Evolutionary conservation across 2,113 vertebrate genomes (phyloP), one percentile per base, ranked within the genome.

Genomic region (Glaucomys volans): DNA sequence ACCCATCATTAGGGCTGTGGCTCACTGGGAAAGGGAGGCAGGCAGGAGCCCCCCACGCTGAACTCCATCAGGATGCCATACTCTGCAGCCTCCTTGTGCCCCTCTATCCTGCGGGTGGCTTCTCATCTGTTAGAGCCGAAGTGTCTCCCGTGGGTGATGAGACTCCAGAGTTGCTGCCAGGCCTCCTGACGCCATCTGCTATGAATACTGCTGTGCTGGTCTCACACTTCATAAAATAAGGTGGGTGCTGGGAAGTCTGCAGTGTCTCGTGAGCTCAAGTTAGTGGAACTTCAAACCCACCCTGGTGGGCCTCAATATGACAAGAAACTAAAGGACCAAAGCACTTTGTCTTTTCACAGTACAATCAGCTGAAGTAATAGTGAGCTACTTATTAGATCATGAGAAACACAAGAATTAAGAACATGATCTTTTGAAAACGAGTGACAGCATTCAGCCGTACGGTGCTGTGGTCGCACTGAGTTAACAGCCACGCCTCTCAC

Each of bases 171-270:
- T 66, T 16, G 40, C 26, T 0, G 1, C 2, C 26, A 13, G 37
- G 5, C 64, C 42, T n/a, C 85, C 32, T 6, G 4, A 59, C 2
- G 14, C n/a, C 2, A 4, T 12, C 5, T 8, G 20, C 75, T 0
- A 0, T 9, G 16, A 35, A 8, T 0, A 16, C 11, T 0, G 22
- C 66, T 9, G 12, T 2, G 26, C 8, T 0, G 1, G 1, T 18
- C 50, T 44, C 24, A 4, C 14, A 20, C n/a, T 77, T 42, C 16
- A 26, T 22, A 37, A 59, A 5, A 24, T 1, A 35, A 40, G 4
- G 52, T 0, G 4, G 16, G 52, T 8, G 8, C 64, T 6, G 2
- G 20, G 28, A 1, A 4, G 13, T 90, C 67, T 14, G 26, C 9
- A 26, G 30, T 0, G 22, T 28, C 24, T 16, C 17, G 2, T 59